These are phyloP conservation scores for Eupleurogrammus muticus DNA, from an alignment of 2,797 vertebrate species.

Conservation along the genomic window DNA sequence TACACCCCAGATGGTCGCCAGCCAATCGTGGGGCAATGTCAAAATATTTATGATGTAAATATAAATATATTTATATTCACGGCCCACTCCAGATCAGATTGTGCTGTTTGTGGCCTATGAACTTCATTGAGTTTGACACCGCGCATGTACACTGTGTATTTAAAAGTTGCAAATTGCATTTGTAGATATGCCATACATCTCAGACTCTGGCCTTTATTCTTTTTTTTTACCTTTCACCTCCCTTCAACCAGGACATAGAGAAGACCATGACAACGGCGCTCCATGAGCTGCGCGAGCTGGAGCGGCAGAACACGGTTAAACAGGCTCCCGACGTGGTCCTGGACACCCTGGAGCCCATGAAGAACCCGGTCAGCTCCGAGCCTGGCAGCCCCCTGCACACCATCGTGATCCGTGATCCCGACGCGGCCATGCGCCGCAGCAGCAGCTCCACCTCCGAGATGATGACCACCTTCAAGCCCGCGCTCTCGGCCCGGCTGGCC, in stretches of 20 bases:
- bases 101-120: too few relatives aligned
- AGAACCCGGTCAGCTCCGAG: conserved; percentile 91
- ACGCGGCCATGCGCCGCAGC: conserved; percentile 95
- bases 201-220: neutral
- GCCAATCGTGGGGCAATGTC: too few relatives aligned
- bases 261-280: conserved; percentile 98
- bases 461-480: conserved; percentile 98
- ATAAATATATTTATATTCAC: too few relatives aligned
- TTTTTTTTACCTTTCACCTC: neutral
- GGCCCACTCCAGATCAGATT: too few relatives aligned
- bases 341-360: conserved; percentile 96
- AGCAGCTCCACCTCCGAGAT: conserved; percentile 95
- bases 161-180: neutral
- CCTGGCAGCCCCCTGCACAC: conserved; percentile 96
- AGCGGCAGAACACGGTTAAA: conserved; percentile 95
- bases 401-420: conserved; percentile 96
- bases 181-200: neutral
- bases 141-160: neutral
- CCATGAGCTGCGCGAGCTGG: conserved; percentile 95
- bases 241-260: conserved; percentile 91
- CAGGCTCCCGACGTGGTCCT: conserved; percentile 96
- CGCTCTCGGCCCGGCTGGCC: conserved; percentile 90
- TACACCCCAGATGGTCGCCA: too few relatives aligned
- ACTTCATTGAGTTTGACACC: too few relatives aligned
- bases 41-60: too few relatives aligned